phyloP scores from a whole-genome alignment of 2,888 invertebrate genomes.

The Ariolimax columbianus region DNA sequence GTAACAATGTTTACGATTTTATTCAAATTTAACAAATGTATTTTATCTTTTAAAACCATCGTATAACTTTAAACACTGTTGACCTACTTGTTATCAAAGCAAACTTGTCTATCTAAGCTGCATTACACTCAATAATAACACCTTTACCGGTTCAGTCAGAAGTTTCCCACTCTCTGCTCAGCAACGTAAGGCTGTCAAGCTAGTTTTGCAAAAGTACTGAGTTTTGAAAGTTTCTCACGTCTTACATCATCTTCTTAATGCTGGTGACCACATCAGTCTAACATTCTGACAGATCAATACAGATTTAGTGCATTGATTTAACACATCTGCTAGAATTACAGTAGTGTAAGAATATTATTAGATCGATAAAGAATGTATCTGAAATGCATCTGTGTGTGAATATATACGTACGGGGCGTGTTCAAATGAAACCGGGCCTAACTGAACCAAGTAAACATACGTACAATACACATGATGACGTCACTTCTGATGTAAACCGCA shows the following conservation, averaged over 20 bases:
- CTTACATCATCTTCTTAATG: not conserved
- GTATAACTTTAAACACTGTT: too few species aligned
- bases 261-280: not conserved
- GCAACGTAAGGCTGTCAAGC: not conserved
- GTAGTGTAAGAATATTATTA: not conserved
- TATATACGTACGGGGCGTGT: not conserved
- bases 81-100: too few species aligned
- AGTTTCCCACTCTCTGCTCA: not conserved
- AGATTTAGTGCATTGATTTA: conserved; percentile 17
- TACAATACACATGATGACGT: too few species aligned
- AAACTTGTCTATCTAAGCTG: too few species aligned
- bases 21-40: too few species aligned
- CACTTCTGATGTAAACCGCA: too few species aligned
- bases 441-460: too few species aligned
- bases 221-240: not conserved
- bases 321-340: not conserved
- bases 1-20: too few species aligned
- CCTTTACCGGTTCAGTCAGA: not conserved
- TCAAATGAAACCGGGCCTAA: too few species aligned
- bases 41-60: too few species aligned
- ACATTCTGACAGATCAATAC: not conserved
- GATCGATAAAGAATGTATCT: not conserved
- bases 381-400: not conserved
- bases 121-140: not conserved
- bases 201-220: not conserved